These are phyloP conservation scores for Callyntrura sp. DNA, from an alignment of 2,888 invertebrate species.

Conservation along the genomic window DNA sequence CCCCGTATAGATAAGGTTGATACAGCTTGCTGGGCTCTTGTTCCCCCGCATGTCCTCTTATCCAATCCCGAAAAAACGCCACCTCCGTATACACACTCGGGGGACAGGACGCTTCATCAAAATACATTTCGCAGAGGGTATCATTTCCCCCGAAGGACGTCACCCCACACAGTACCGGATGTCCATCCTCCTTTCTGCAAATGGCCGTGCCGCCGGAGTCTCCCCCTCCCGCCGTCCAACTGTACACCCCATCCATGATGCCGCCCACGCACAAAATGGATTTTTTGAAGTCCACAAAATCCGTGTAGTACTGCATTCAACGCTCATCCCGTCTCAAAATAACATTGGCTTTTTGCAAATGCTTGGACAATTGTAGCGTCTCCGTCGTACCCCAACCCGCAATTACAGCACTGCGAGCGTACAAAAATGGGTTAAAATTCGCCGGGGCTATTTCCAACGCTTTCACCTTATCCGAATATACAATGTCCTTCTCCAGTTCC, in stretches of 20 bases:
- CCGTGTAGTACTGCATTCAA: too few species aligned
- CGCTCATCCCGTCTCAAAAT: constrained; percentile 18
- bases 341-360: constrained; percentile 38
- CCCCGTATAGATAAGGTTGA: constrained; percentile 47
- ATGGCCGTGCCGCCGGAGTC: constrained; percentile 55
- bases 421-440: constrained; percentile 15
- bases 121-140: not conserved
- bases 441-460: constrained; percentile 58
- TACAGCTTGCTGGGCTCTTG: constrained; percentile 47
- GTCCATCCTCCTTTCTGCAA: constrained; percentile 31
- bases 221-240: not conserved
- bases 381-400: constrained; percentile 65
- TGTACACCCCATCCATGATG: not conserved
- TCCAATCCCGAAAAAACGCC: constrained; percentile 45
- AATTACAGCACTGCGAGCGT: constrained; percentile 13
- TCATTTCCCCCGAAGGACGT: constrained; percentile 52
- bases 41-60: constrained; percentile 22
- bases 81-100: constrained; percentile 53
- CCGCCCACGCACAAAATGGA: not conserved
- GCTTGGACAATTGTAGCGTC: not conserved
- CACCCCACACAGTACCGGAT: constrained; percentile 50
- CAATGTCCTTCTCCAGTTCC: constrained; percentile 43
- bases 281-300: too few species aligned
- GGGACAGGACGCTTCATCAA: constrained; percentile 7
- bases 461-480: constrained; percentile 41